These are phyloP conservation scores for Carabus problematicus DNA, from an alignment of 2,888 invertebrate genomes.

Conservation along the genomic window DNA sequence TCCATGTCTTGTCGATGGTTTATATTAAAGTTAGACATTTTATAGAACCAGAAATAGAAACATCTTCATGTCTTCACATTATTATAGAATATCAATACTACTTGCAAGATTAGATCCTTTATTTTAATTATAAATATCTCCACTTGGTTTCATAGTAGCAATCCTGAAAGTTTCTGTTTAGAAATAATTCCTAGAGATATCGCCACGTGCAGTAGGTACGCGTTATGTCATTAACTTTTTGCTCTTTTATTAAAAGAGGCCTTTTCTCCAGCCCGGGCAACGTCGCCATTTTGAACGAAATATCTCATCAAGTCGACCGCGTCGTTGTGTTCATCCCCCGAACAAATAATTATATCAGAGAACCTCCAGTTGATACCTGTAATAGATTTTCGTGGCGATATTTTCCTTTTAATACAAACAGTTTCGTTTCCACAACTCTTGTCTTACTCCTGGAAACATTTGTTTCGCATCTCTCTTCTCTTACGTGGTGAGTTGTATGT, in stretches of 20 bases:
- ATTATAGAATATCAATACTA: no score
- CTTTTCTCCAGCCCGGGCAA: slow-evolving; percentile 4
- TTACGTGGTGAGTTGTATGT: no score
- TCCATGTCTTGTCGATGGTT: no score
- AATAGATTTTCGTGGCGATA: slow-evolving; percentile 36
- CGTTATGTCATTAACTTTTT: no score
- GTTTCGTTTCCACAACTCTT: background rate
- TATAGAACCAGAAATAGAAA: no score
- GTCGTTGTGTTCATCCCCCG: slow-evolving; percentile 18
- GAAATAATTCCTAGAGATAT: background rate
- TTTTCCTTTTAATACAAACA: slow-evolving; percentile 39
- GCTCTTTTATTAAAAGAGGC: background rate
- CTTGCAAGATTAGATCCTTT: no score
- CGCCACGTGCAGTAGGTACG: background rate
- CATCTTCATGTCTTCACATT: no score
- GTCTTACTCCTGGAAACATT: background rate
- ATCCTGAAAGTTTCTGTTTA: no score
- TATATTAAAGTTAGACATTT: no score
- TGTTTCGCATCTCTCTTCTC: no score
- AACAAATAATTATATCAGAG: slow-evolving; percentile 40
- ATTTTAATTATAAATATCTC: no score
- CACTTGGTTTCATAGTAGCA: no score
- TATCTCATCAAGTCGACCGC: background rate
- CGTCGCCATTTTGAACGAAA: background rate
- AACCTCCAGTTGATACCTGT: slow-evolving; percentile 26